Evolutionary conservation across 1,140 invertebrate genomes (phyloP), one percentile per base, ranked within the genome.

Genomic region (Trichoplusia ni): DNA sequence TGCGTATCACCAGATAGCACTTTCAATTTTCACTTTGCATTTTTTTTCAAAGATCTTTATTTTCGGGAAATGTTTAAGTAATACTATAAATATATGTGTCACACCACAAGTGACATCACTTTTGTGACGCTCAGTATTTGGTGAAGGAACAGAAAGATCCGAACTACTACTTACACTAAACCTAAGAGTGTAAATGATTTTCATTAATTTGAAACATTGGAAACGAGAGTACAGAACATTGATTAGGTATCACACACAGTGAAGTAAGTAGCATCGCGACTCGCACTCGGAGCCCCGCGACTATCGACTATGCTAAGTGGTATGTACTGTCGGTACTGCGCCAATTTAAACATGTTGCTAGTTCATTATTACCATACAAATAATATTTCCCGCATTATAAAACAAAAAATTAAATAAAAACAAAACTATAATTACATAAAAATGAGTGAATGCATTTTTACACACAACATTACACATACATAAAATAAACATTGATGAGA

Each of bases 371-470:
- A 71, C 49, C 68, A 68, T 66, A 62, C 42, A 69, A 77, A 72
- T 71, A 60, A 72, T 69, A 70, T 73, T 71, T 67, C 29, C 62
- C 58, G 67, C 65, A 53, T 38, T 75, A 70, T 67, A 75, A 79
- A 79, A 74, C 70, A 65, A 75, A 71, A n/a, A 73, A 72, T 64
- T 61, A 70, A 78, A 66, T 68, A 71, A 71, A 77, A 67, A 65
- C 64, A 69, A 71, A 75, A 81, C 61, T 80, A 77, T 73, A 82
- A 72, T 76, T 74, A 76, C 63, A 77, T 74, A 73, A 68, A 68
- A 71, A 69, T 68, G 69, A 76, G 72, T 61, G 54, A 61, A 60
- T 58, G 63, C 54, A 65, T 65, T 67, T 67, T 65, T 67, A 54
- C 61, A 75, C 53, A 65, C 64, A 64, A 68, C 64, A 69, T 71